phyloP scores from a whole-genome alignment of 2,888 invertebrate species.

The Leptopilina drosophilae region DNA sequence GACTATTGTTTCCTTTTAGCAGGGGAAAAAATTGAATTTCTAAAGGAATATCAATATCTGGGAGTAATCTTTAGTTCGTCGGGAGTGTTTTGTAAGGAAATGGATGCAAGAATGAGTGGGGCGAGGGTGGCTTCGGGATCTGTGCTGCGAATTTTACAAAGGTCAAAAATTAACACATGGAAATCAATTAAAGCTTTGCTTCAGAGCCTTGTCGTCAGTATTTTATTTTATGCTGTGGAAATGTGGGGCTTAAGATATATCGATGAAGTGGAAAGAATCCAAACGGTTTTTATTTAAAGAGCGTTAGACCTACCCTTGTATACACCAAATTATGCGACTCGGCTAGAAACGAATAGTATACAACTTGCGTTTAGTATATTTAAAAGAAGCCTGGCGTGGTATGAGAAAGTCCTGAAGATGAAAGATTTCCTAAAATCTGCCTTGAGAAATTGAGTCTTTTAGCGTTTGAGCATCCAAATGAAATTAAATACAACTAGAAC shows the following conservation, averaged over 20 bases:
- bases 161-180: background rate
- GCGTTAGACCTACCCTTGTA: background rate
- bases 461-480: background rate
- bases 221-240: slow-evolving; percentile 1
- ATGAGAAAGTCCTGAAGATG: background rate
- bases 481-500: background rate
- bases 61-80: background rate
- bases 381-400: background rate
- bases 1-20: background rate
- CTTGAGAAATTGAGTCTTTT: background rate
- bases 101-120: background rate
- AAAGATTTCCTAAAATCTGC: background rate
- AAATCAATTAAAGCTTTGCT: background rate
- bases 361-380: background rate
- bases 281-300: background rate
- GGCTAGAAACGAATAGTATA: background rate
- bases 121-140: background rate
- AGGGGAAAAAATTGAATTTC: background rate
- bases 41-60: background rate
- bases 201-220: background rate
- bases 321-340: background rate
- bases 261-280: background rate
- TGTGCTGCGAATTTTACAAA: background rate
- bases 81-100: background rate
- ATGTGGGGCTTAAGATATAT: background rate